Evolutionary conservation across 37 sponge, comb jelly and placozoan species (phyloP), one percentile per base, ranked within the genome.

Genomic region (Oopsacas minuta): DNA sequence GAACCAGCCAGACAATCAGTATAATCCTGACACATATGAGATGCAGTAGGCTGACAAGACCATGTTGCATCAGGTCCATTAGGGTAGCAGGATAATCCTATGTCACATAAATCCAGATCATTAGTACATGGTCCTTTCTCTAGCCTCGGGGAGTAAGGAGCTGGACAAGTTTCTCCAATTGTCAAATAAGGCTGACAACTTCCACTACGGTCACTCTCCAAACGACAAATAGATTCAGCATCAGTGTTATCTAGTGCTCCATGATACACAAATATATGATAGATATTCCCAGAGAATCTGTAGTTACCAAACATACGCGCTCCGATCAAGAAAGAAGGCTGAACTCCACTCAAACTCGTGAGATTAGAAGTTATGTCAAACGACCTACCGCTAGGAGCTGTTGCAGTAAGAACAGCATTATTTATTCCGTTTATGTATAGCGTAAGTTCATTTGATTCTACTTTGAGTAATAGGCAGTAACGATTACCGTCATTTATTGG

Each of bases 361-460:
- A 61, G 75, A 61, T 61, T 61, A 10, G 75, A 61, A n/a, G 75
- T 61, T 5, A 61, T 61, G 22, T 61, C 75, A 61, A 61, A 61
- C 28, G 75, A 25, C 30, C 75, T 61, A 5, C 75, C 75, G 32
- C 5, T n/a, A 61, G 75, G 75, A 12, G 75, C 75, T 10, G 22
- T 5, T 5, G 3, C 1, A 25, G 20, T 61, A 7, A 61, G 7
- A 25, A 34, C 28, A 25, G 22, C 28, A 12, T 25, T 61, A 12
- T 12, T 12, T 34, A 34, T 34, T 20, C 75, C 75, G 17, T 3
- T 61, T 10, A 61, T 61, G 75, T 32, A 61, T 12, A 61, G 75
- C 22, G 75, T 61, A 3, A 61, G 75, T 61, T 12, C 22, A 12
- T n/a, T 12, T 3, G 75, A n/a, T 12, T 61, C 28, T 5, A 61